A percentile compares a stretch with the other conserved stretches of the same genome.
Evolutionary conservation across 2,888 invertebrate genomes (phyloP).

Genomic region (Microctonus hyperodae): DNA sequence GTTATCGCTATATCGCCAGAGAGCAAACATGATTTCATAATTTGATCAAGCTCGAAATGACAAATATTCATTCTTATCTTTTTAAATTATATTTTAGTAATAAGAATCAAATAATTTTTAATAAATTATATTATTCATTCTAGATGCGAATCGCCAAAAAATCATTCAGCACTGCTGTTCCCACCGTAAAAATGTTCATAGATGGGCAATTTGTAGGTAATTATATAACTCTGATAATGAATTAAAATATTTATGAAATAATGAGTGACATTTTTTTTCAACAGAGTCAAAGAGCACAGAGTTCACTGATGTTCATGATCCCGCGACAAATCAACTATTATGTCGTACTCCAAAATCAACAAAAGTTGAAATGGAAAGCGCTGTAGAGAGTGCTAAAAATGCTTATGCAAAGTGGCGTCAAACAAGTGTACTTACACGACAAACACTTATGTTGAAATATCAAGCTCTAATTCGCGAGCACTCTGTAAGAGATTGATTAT

Average conservation of each 20-base stretch:
- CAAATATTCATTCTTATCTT: background rate
- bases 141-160: conserved; percentile 43
- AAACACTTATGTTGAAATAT: conserved; percentile 89
- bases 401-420: conserved; percentile 84
- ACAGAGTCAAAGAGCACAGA: conserved; percentile 89
- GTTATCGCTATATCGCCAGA: conserved; percentile 8
- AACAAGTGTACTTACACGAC: conserved; percentile 89
- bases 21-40: conserved; percentile 2
- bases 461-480: conserved; percentile 60
- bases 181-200: conserved; percentile 92
- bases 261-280: conserved; percentile 19
- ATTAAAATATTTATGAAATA: conserved; percentile 4
- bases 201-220: conserved; percentile 83
- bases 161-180: conserved; percentile 69
- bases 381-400: conserved; percentile 84
- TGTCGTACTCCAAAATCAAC: conserved; percentile 89
- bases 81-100: background rate
- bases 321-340: conserved; percentile 88
- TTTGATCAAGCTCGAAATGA: background rate
- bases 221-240: conserved; percentile 31
- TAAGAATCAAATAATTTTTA: background rate
- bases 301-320: conserved; percentile 96
- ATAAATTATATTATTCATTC: conserved; percentile 24
- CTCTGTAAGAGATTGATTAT: conserved; percentile 55
- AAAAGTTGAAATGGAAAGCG: conserved; percentile 85